phyloP scores from a whole-genome alignment of 1,140 invertebrate genomes.

The Rhopalosiphum padi region DNA sequence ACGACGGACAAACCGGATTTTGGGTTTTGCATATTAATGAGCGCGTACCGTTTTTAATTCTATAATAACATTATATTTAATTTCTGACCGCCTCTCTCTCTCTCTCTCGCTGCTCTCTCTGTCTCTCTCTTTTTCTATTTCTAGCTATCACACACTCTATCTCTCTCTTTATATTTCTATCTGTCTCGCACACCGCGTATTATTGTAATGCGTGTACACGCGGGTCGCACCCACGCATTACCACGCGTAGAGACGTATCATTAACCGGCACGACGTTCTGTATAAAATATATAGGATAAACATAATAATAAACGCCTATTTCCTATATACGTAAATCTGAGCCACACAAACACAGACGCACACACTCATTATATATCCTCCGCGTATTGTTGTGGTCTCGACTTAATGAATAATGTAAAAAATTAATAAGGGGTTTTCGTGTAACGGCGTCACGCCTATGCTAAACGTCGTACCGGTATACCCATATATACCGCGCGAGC shows the following conservation, averaged over 20 bases:
- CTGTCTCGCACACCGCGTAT: neutral
- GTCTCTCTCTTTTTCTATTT: neutral
- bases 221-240: conserved; percentile 26
- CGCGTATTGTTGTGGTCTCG: conserved; percentile 23
- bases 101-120: too few relatives aligned
- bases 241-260: neutral
- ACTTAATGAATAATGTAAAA: conserved; percentile 55
- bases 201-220: neutral
- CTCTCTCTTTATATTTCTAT: neutral
- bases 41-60: neutral
- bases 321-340: neutral
- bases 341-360: neutral
- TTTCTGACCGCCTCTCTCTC: neutral
- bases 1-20: conserved; percentile 22
- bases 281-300: neutral
- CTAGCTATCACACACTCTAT: neutral
- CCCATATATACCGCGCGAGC: neutral
- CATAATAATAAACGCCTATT: conserved; percentile 49
- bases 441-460: conserved; percentile 47
- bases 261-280: conserved; percentile 11
- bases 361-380: neutral
- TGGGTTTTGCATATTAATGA: conserved; percentile 15
- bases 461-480: neutral
- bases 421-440: conserved; percentile 54
- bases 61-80: neutral